phyloP scores from a whole-genome alignment of 2,113 vertebrate genomes.

The Polyodon spathula region DNA sequence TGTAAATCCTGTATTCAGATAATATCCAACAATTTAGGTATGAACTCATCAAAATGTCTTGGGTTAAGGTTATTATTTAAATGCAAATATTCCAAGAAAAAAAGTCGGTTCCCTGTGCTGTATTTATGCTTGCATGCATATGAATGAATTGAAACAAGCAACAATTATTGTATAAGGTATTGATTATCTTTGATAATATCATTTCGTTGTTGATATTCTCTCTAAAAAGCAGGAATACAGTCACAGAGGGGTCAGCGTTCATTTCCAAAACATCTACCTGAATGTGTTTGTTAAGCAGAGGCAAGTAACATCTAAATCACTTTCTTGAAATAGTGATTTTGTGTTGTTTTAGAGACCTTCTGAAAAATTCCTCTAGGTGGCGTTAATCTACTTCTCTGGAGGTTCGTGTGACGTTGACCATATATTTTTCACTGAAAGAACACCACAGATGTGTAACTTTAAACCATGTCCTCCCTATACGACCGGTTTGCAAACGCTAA shows the following conservation, averaged over 20 bases:
- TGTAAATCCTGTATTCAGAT: too few species aligned
- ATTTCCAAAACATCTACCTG: slow-evolving; percentile 6
- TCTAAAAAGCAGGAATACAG: not conserved
- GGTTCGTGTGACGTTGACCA: not conserved
- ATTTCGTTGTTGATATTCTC: not conserved
- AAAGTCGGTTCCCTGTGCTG: too few species aligned
- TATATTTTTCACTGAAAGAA: too few species aligned
- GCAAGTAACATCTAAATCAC: slow-evolving; percentile 7
- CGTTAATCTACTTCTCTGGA: slow-evolving; percentile 35
- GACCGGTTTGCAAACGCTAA: too few species aligned
- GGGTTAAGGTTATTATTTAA: too few species aligned
- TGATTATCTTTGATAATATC: not conserved
- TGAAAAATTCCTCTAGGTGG: slow-evolving; percentile 64
- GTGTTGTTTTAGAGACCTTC: too few species aligned
- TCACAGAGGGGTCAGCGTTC: not conserved
- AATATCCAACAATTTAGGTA: too few species aligned
- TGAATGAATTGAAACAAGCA: too few species aligned
- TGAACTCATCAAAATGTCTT: too few species aligned
- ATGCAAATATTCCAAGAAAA: too few species aligned
- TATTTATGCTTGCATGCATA: too few species aligned
- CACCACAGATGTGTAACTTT: not conserved
- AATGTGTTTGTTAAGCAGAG: slow-evolving; percentile 7
- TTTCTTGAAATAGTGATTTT: too few species aligned
- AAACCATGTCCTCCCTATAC: not conserved
- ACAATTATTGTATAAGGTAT: not conserved